Evolutionary conservation across 2,888 invertebrate species (phyloP), one percentile per base, ranked within the genome.

Genomic region (Melipona bicolor): DNA sequence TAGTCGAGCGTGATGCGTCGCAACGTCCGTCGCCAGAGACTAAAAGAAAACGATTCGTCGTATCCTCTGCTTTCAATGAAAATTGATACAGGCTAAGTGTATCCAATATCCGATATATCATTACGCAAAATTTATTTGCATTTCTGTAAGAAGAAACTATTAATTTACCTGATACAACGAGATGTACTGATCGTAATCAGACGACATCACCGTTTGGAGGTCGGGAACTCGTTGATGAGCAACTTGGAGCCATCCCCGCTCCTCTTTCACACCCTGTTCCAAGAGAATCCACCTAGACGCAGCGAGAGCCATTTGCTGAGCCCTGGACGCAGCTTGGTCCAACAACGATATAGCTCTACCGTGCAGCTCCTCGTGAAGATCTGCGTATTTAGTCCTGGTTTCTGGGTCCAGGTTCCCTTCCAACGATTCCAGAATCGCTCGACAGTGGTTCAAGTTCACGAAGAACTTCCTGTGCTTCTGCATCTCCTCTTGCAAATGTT

Each of bases 381-480:
- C 95, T 0, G 97, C 96, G 93, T 97, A 97, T 90, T 96, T 96
- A 24, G 96, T 96, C 88, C 97, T 96, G 0, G 98, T 98, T 94
- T 98, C 98, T 59, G 95, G 96, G 91, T 98, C 98, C 61, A 98
- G 95, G 92, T 98, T 97, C 87, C 97, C 97, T 94, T 98, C 98
- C 43, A 98, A 94, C 0, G 98, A 98, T 94, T 98, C 98, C 61
- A 98, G 95, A 90, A 98, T 97, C 19, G 97, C 97, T 89, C 97
- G 96, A 91, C 98, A 98, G 88, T 98, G 98, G 91, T 98, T 98
- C 15, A 98, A 94, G 90, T 98, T 98, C 0, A 98, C 97, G 92
- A 98, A 98, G 95, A 98, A 98, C 92, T 97, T 98, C 61, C 98
- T 96, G 91, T 98, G 98, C 92, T 97, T 98, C 91, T 98, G 98